Evolutionary conservation across 2,113 vertebrate genomes (phyloP).

Genomic region (Chaenocephalus aceratus): DNA sequence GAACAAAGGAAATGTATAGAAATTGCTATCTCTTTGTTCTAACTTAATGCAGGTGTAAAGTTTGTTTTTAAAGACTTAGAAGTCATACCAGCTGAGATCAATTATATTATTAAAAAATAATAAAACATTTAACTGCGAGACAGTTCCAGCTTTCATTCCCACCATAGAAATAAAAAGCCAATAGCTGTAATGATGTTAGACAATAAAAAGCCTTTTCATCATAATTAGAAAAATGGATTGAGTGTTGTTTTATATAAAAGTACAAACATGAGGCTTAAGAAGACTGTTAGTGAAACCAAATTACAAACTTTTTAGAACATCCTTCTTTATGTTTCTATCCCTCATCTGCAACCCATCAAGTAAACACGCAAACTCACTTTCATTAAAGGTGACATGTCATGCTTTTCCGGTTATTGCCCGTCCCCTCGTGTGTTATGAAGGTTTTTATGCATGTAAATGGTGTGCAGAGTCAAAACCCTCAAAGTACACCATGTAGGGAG

Average conservation of each 20-base stretch:
- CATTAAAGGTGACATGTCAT: too few relatives aligned
- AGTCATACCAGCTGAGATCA: neutral
- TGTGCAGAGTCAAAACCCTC: too few relatives aligned
- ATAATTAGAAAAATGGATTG: neutral
- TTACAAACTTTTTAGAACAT: neutral
- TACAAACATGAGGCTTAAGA: neutral
- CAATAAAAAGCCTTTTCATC: neutral
- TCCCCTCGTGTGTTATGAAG: too few relatives aligned
- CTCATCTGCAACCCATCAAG: neutral
- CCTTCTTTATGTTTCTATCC: neutral
- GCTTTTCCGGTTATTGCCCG: too few relatives aligned
- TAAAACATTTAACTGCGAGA: neutral
- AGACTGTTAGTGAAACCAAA: neutral
- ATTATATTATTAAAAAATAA: neutral
- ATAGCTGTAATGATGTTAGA: neutral
- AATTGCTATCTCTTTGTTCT: neutral
- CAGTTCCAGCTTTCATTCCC: too few relatives aligned
- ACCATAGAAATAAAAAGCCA: neutral
- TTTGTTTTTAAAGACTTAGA: neutral
- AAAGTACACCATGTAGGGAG: too few relatives aligned
- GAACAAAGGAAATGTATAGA: neutral
- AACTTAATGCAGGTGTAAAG: too few relatives aligned
- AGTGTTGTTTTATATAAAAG: neutral
- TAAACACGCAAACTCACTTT: neutral
- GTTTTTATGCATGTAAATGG: too few relatives aligned